Evolutionary conservation across 2,888 invertebrate genomes (phyloP).

Genomic region (Drosophila robusta): DNA sequence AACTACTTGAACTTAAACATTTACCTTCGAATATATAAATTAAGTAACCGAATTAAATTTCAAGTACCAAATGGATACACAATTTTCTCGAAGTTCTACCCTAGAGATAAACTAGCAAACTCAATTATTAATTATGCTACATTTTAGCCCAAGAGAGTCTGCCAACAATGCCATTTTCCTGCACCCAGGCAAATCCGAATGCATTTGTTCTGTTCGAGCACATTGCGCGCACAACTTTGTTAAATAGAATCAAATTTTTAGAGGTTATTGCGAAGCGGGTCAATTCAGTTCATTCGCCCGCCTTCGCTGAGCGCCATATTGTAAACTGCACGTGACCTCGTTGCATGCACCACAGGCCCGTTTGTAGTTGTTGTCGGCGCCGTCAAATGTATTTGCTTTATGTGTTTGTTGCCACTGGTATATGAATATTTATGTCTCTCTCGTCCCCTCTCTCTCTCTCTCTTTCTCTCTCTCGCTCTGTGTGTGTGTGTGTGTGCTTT

Average conservation of each 20-base stretch:
- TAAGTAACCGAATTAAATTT: no score
- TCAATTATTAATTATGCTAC: not conserved
- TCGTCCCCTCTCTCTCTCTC: constrained; percentile 18
- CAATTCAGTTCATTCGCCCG: constrained; percentile 85
- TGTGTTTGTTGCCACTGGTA: constrained; percentile 25
- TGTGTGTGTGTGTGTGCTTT: constrained; percentile 34
- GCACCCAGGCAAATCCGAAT: constrained; percentile 7
- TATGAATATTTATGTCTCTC: constrained; percentile 20
- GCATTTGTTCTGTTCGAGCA: constrained; percentile 6
- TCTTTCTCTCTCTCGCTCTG: constrained; percentile 19
- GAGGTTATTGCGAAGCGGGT: constrained; percentile 84
- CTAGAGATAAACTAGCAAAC: not conserved
- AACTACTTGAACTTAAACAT: no score
- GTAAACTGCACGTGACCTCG: constrained; percentile 79
- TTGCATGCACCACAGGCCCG: constrained; percentile 62
- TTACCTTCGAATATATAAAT: no score
- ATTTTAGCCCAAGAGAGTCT: not conserved
- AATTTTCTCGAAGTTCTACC: not conserved
- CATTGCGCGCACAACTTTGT: constrained; percentile 15
- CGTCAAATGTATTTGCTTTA: constrained; percentile 52
- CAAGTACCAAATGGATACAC: no score
- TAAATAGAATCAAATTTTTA: constrained; percentile 63
- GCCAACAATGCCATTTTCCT: not conserved
- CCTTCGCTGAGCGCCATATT: constrained; percentile 66
- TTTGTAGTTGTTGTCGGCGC: constrained; percentile 44